Evolutionary conservation across 2,888 invertebrate genomes (phyloP).

Genomic region (Drosophila lacicola): DNA sequence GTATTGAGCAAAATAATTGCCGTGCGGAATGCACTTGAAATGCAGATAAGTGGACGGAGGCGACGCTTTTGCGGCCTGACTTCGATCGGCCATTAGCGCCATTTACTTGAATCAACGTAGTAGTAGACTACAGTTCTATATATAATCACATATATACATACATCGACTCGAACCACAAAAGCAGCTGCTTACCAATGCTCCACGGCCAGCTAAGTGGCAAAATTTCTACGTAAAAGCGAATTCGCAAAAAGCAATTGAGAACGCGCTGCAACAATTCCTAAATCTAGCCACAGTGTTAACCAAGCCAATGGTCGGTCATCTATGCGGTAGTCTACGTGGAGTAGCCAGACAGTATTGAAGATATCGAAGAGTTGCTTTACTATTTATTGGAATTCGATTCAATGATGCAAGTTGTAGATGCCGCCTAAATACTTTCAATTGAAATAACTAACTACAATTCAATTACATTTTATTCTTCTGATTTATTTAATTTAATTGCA

Average conservation of each 20-base stretch:
- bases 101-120: constrained; percentile 65
- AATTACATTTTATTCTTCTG: constrained; percentile 1
- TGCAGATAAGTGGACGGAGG: constrained; percentile 63
- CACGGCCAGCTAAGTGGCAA: constrained; percentile 63
- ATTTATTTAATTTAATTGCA: neutral
- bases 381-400: neutral
- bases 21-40: constrained; percentile 65
- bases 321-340: neutral
- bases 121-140: constrained; percentile 9
- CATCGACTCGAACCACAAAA: constrained; percentile 8
- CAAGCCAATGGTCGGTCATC: constrained; percentile 61
- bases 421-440: constrained; percentile 3
- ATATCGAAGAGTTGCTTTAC: neutral
- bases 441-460: constrained; percentile 1
- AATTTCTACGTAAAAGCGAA: constrained; percentile 75
- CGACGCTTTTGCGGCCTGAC: constrained; percentile 18
- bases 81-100: constrained; percentile 73
- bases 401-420: neutral
- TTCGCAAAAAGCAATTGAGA: constrained; percentile 52
- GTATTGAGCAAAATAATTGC: constrained; percentile 76
- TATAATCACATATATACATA: constrained; percentile 13
- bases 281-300: constrained; percentile 27
- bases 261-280: constrained; percentile 21
- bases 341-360: neutral
- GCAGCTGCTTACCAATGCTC: constrained; percentile 51